Percentiles rank a stretch among this genome's conserved stretches.
Evolutionary conservation across 2,797 vertebrate genomes (phyloP).

Genomic region (Poecilia velifera): DNA sequence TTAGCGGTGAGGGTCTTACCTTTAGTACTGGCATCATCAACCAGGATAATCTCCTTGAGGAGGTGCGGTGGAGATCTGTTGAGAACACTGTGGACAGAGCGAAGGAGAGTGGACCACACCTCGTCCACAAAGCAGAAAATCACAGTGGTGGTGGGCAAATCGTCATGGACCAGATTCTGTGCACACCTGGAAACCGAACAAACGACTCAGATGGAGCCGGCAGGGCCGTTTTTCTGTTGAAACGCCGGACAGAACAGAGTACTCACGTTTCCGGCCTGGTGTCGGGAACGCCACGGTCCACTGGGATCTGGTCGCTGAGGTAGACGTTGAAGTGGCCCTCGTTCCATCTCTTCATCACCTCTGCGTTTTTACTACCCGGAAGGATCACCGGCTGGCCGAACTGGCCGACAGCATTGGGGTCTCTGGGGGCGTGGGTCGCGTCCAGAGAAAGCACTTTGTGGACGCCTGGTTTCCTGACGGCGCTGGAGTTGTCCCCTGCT

Average conservation of each 20-base stretch:
- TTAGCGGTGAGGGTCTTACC: constrained; percentile 68
- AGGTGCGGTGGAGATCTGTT: constrained; percentile 91
- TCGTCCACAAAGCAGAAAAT: constrained; percentile 99
- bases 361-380: constrained; percentile 78
- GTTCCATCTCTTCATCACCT: constrained; percentile 88
- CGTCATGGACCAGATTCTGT: constrained; percentile 83
- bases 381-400: constrained; percentile 85
- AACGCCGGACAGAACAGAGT: neutral
- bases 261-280: constrained; percentile 92
- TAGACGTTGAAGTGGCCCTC: constrained; percentile 97
- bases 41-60: constrained; percentile 92
- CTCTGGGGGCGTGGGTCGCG: constrained; percentile 82
- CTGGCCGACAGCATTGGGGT: constrained; percentile 87
- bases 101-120: constrained; percentile 95
- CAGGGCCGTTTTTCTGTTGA: neutral
- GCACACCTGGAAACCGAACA: constrained; percentile 82
- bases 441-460: constrained; percentile 89
- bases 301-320: constrained; percentile 93
- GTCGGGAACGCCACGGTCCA: constrained; percentile 91
- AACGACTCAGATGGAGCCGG: neutral
- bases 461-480: constrained; percentile 50
- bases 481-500: neutral
- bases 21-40: constrained; percentile 96
- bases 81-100: constrained; percentile 94
- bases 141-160: constrained; percentile 89